Evolutionary conservation across 2,888 invertebrate genomes (phyloP).

Genomic region (Drosophila melanosoma): DNA sequence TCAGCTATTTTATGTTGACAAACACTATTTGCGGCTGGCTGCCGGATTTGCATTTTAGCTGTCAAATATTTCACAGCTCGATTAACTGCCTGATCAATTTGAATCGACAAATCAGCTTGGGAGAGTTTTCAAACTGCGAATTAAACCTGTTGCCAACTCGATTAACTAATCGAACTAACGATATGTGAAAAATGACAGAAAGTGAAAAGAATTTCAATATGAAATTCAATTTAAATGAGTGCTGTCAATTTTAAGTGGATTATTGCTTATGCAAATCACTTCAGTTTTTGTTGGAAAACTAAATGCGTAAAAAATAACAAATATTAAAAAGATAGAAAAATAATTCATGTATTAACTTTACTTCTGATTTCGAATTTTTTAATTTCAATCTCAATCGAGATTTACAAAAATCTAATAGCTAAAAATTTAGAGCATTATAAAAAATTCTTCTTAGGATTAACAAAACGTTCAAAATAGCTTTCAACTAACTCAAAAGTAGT

Average conservation of each 20-base stretch:
- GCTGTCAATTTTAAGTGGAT: neutral
- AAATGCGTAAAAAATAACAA: neutral
- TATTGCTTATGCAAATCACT: neutral
- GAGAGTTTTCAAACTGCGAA: neutral
- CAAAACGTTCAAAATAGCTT: too few species aligned
- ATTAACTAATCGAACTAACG: neutral
- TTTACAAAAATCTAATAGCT: neutral
- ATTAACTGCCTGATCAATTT: neutral
- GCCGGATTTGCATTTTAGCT: slow-evolving; percentile 9
- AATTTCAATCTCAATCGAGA: neutral
- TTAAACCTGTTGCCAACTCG: neutral
- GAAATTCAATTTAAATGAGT: neutral
- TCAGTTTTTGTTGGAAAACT: neutral
- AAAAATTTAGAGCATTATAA: neutral
- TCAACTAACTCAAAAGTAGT: too few species aligned
- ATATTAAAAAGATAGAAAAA: neutral
- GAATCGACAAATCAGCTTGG: neutral
- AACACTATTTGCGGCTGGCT: neutral
- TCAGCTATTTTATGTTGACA: slow-evolving; percentile 1
- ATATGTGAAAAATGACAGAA: neutral
- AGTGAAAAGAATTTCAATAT: neutral
- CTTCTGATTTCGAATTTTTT: too few species aligned
- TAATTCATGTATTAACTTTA: neutral
- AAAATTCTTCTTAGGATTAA: neutral
- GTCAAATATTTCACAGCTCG: slow-evolving; percentile 4